These are phyloP conservation scores for Acronicta aceris DNA, from an alignment of 2,888 invertebrate genomes.

Conservation along the genomic window DNA sequence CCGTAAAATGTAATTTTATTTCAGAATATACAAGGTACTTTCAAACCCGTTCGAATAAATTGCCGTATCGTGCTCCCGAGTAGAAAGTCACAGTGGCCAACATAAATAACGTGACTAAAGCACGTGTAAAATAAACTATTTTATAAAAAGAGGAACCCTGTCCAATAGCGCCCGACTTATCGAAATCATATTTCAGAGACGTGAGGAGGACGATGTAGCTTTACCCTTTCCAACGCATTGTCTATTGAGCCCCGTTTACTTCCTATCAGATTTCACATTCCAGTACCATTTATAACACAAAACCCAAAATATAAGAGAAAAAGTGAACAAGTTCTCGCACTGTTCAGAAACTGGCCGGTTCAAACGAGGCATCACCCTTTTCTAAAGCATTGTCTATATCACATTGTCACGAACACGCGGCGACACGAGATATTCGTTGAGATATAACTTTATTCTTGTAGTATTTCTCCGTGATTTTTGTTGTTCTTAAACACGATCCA, in stretches of 20 bases:
- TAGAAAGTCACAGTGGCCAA: constrained; percentile 56
- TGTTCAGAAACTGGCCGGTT: constrained; percentile 48
- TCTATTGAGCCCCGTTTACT: constrained; percentile 76
- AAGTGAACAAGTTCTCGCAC: constrained; percentile 49
- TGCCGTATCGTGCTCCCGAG: constrained; percentile 54
- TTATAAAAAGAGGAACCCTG: constrained; percentile 79
- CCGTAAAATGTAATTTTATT: not conserved
- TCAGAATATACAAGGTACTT: constrained; percentile 41
- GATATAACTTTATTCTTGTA: constrained; percentile 84
- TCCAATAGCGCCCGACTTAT: constrained; percentile 86
- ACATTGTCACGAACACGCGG: constrained; percentile 87
- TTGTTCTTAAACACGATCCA: constrained; percentile 49
- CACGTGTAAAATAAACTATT: constrained; percentile 81
- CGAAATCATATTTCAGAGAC: constrained; percentile 88
- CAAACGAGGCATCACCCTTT: constrained; percentile 82
- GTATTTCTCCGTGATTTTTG: constrained; percentile 76
- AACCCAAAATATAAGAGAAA: constrained; percentile 26
- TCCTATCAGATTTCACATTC: constrained; percentile 34
- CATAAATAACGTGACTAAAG: constrained; percentile 70
- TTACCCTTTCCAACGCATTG: constrained; percentile 83
- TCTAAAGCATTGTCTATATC: constrained; percentile 87
- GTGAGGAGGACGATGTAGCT: constrained; percentile 83
- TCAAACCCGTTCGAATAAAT: constrained; percentile 57
- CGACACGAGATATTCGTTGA: constrained; percentile 84
- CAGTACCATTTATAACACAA: constrained; percentile 34